Base-by-base conservation (phyloP, 2,113 vertebrate genomes). In the Craseonycteris thonglongyai region DNA sequence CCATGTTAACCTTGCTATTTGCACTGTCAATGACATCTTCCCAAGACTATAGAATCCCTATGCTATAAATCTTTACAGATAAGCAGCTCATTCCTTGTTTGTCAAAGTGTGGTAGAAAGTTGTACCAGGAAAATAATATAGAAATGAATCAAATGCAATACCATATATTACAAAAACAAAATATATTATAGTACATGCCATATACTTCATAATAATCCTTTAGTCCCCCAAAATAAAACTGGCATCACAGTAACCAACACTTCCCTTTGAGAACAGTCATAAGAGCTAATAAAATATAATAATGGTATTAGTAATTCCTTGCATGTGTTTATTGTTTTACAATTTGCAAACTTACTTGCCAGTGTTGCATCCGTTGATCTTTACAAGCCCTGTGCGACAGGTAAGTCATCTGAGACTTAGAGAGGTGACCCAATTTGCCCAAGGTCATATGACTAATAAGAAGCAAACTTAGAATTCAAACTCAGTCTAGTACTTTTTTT, bases 1-100 rank as follows among this genome's bases (percentile, higher is more conserved):
- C 98, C 97, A 97, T 96, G 98, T 98, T 98, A 98, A 98, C 98
- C 98, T 98, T 98, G 98, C 96, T 98, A 97, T 98, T 98, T 98
- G 96, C 98, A 97, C 97, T 98, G 97, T 90, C 97, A 97, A 98
- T 97, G 97, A 98, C 98, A 98, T 98, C 97, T 96, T 97, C 97
- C 97, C 93, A 96, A 97, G 97, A 98, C 97, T 97, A 94, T 63
- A 97, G 96, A 98, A 98, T 97, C 96, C 97, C 97, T 88, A 85
- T 93, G 95, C 98, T 94, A 98, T 98, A 98, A 98, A 98, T 98
- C 98, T 97, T 97, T 97, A 97, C 96, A 98, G 98, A 98, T 98
- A 98, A 98, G 98, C 97, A 96, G 97, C 95, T 98, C 97, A 97
- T 98, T 98, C 97, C 95, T 97, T 98, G 97, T 98, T 98, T 98